A percentile compares a stretch with the other conserved stretches of the same genome.
phyloP scores from a whole-genome alignment of 2,888 invertebrate genomes.

The Hyalella azteca region DNA sequence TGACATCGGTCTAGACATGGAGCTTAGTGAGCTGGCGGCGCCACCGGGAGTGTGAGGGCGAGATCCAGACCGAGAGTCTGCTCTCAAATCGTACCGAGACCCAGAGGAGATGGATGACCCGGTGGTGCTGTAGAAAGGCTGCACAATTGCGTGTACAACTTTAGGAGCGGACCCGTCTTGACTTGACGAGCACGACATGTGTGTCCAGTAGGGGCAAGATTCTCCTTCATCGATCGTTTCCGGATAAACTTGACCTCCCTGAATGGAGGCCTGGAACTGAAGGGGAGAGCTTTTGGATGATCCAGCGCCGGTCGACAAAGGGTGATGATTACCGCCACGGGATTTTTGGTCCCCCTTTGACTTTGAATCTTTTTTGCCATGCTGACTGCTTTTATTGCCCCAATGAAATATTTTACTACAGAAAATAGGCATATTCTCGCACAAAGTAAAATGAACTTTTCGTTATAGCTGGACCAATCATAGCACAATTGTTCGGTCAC shows the following conservation, averaged over 20 bases:
- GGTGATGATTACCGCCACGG: constrained; percentile 36
- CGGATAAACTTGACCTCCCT: constrained; percentile 44
- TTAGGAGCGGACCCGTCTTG: constrained; percentile 16
- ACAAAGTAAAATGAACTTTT: background rate
- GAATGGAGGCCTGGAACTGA: constrained; percentile 36
- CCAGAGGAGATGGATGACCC: constrained; percentile 35
- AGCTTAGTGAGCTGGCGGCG: constrained; percentile 41
- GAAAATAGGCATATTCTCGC: constrained; percentile 47
- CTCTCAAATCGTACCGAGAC: constrained; percentile 21
- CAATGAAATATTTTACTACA: constrained; percentile 56
- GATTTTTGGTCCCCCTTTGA: constrained; percentile 36
- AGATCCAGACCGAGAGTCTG: constrained; percentile 24
- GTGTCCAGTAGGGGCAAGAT: constrained; percentile 56
- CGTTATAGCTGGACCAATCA: background rate
- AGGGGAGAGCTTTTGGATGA: constrained; percentile 32
- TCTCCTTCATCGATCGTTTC: constrained; percentile 56
- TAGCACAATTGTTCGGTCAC: no score
- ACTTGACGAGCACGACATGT: constrained; percentile 50
- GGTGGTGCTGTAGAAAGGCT: constrained; percentile 35
- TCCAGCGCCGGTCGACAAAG: background rate
- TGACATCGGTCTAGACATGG: constrained; percentile 29
- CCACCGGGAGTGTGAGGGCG: constrained; percentile 43
- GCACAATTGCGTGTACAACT: constrained; percentile 23
- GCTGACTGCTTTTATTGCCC: constrained; percentile 42
- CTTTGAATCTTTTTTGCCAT: constrained; percentile 50